Percentiles rank a stretch among this genome's conserved stretches.
phyloP scores from a whole-genome alignment of 2,113 vertebrate genomes.

The Mirza zaza region DNA sequence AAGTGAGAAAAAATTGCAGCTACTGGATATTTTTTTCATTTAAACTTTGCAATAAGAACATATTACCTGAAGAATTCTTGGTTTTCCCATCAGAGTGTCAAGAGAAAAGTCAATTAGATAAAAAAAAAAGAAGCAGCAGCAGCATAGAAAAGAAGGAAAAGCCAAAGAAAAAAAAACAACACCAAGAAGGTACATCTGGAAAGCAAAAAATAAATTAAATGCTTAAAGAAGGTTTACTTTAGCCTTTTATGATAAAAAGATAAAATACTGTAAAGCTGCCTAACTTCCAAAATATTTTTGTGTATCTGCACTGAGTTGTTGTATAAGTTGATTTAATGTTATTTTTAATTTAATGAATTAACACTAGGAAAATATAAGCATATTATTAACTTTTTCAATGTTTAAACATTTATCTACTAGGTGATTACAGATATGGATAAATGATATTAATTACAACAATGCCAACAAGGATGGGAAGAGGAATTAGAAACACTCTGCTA shows the following conservation, averaged over 20 bases:
- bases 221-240: not conserved
- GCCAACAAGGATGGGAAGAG: fast-evolving
- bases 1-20: not conserved
- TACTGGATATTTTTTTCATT: not conserved
- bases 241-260: not conserved
- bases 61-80: not conserved
- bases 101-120: not conserved
- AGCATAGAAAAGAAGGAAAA: not conserved
- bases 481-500: not conserved
- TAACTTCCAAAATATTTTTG: not conserved
- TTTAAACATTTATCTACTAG: not conserved
- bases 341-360: not conserved
- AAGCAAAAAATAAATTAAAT: not conserved
- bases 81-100: not conserved
- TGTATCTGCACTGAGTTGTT: not conserved
- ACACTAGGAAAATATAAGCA: not conserved
- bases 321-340: not conserved
- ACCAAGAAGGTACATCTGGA: not conserved
- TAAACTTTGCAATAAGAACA: not conserved
- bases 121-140: not conserved
- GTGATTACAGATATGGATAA: not conserved
- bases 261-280: not conserved
- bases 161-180: not conserved
- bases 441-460: not conserved
- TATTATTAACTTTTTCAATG: not conserved